Evolutionary conservation across 2,113 vertebrate genomes (phyloP).

Genomic region (Chroicocephalus ridibundus): DNA sequence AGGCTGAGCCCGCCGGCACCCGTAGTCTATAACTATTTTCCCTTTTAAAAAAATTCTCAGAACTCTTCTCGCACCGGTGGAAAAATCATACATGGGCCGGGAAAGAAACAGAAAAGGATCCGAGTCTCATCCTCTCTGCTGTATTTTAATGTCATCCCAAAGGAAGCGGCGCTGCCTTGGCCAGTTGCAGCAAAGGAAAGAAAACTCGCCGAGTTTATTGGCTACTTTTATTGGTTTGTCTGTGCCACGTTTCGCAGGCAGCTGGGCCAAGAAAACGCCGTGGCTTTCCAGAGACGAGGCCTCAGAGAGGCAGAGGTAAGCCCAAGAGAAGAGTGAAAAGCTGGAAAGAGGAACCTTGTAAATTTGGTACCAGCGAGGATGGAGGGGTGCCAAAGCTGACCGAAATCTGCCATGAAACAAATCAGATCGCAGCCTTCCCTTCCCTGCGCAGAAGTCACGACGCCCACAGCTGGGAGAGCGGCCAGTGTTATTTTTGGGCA

Average conservation of each 20-base stretch:
- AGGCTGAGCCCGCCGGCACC: neutral
- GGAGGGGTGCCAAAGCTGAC: neutral
- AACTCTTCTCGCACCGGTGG: neutral
- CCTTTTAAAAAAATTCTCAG: neutral
- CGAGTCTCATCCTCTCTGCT: neutral
- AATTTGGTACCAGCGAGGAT: neutral
- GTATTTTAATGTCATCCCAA: neutral
- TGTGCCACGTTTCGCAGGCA: neutral
- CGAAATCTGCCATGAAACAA: neutral
- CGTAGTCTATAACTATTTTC: neutral
- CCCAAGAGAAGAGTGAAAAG: neutral
- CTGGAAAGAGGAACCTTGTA: neutral
- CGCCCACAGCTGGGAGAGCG: constrained; percentile 23
- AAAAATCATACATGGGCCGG: neutral
- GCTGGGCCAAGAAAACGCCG: neutral
- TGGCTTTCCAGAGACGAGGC: neutral
- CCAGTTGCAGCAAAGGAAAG: neutral
- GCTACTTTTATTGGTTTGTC: neutral
- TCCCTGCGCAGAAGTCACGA: neutral
- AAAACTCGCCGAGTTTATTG: neutral
- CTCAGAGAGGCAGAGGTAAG: neutral
- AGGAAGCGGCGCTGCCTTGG: neutral
- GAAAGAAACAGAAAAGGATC: neutral
- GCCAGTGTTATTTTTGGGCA: constrained; percentile 55
- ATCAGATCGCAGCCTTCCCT: neutral